These are phyloP conservation scores for Drosophila crucigera DNA, from an alignment of 2,888 invertebrate genomes.

Conservation along the genomic window DNA sequence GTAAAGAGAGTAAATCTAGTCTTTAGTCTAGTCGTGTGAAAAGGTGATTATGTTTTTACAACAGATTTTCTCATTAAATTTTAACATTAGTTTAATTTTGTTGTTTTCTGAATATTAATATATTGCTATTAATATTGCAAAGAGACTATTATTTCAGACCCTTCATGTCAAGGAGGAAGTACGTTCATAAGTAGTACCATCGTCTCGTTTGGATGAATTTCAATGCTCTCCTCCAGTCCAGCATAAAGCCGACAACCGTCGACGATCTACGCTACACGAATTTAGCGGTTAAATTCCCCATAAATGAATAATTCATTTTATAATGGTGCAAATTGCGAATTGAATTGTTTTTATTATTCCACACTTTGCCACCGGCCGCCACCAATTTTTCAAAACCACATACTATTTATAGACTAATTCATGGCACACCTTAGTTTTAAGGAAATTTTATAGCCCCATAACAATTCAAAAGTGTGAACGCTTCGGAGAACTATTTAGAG, in stretches of 20 bases:
- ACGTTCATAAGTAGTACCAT: constrained; percentile 35
- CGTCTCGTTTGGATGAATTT: constrained; percentile 65
- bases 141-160: constrained; percentile 28
- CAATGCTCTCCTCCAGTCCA: constrained; percentile 20
- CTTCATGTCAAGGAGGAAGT: constrained; percentile 27
- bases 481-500: not conserved
- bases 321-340: constrained; percentile 83
- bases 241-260: constrained; percentile 36
- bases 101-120: not conserved
- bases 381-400: constrained; percentile 47
- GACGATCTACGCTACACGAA: constrained; percentile 50
- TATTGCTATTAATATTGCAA: not conserved
- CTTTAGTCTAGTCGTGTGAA: not conserved
- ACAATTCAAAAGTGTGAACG: constrained; percentile 1
- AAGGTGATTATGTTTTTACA: not conserved
- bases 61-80: not conserved
- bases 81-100: not conserved
- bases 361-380: constrained; percentile 38
- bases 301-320: constrained; percentile 81
- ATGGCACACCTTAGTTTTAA: constrained; percentile 17
- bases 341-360: constrained; percentile 73
- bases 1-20: not conserved
- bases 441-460: constrained; percentile 6
- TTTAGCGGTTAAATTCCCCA: constrained; percentile 76
- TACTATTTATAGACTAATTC: constrained; percentile 12